A percentile compares a stretch with the other conserved stretches of the same genome.
These are phyloP conservation scores for Drosophila histrio DNA, from an alignment of 2,888 invertebrate species.

Conservation along the genomic window DNA sequence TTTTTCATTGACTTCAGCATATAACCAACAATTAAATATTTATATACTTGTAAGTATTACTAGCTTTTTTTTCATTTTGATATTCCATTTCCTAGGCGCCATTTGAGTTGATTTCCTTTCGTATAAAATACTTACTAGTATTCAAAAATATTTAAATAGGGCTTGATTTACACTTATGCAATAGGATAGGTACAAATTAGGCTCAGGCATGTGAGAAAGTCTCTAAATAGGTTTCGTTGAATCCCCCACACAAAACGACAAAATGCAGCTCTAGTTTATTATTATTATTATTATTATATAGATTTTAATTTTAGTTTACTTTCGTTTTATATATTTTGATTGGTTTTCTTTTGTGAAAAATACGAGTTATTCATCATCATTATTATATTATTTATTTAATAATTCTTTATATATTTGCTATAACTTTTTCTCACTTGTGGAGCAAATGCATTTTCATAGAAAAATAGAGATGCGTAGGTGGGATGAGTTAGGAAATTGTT, in stretches of 20 bases:
- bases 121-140: conserved; percentile 70
- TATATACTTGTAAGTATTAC: conserved; percentile 16
- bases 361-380: conserved; percentile 56
- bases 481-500: conserved; percentile 83
- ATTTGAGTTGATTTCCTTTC: conserved; percentile 48
- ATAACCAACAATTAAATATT: conserved; percentile 70
- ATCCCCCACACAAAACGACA: conserved; percentile 42
- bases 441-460: conserved; percentile 80
- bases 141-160: conserved; percentile 71
- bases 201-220: conserved; percentile 77
- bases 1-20: conserved; percentile 66
- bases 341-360: conserved; percentile 41
- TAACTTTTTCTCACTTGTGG: conserved; percentile 57
- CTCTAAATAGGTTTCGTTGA: conserved; percentile 65
- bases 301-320: conserved; percentile 16
- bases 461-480: conserved; percentile 84
- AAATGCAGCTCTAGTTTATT: conserved; percentile 63
- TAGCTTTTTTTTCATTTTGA: conserved; percentile 41
- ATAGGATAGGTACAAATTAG: conserved; percentile 82
- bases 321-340: conserved; percentile 43
- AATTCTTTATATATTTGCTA: conserved; percentile 37
- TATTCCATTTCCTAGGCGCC: conserved; percentile 66
- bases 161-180: conserved; percentile 73
- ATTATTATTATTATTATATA: conserved; percentile 32
- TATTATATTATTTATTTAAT: conserved; percentile 31